A percentile compares a stretch with the other conserved stretches of the same genome.
Conservation (phyloP, 2,113 vertebrate species). For the Centropus bengalensis region DNA sequence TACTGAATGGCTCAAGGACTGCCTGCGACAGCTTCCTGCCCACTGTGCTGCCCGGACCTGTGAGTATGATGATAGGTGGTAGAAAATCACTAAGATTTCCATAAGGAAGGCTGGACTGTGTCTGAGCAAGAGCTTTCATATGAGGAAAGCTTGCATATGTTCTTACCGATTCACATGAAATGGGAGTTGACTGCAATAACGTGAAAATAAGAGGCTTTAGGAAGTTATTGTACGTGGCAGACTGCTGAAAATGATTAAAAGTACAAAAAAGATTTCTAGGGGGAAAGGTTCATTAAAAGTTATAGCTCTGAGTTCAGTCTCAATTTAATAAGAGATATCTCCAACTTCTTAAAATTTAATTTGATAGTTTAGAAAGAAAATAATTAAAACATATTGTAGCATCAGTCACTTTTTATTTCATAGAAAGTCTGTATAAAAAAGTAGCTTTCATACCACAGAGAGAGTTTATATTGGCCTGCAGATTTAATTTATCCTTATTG, state of each 20-base stretch:
- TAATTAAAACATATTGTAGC: constrained; percentile 73
- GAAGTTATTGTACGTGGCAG: neutral
- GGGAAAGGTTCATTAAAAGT: constrained; percentile 71
- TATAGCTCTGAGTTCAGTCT: constrained; percentile 40
- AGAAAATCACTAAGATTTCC: neutral
- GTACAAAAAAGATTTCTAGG: constrained; percentile 2
- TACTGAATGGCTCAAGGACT: neutral
- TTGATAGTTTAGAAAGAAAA: constrained; percentile 73
- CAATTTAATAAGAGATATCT: constrained; percentile 64
- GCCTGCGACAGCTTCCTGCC: too few relatives aligned
- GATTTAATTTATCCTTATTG: constrained; percentile 2
- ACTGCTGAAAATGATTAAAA: constrained; percentile 44
- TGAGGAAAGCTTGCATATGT: neutral
- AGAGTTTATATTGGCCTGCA: neutral
- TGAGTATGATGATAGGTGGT: rapidly evolving
- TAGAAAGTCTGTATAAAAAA: neutral
- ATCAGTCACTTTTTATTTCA: constrained; percentile 60
- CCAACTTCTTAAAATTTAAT: constrained; percentile 76
- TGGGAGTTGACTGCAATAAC: neutral
- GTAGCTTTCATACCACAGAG: neutral
- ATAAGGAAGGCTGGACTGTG: neutral
- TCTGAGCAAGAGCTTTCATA: neutral
- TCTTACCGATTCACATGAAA: neutral
- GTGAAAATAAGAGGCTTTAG: constrained; percentile 17
- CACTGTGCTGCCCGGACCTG: neutral